phyloP scores from a whole-genome alignment of 1,140 invertebrate species.

The Pogonognathellus flavescens region DNA sequence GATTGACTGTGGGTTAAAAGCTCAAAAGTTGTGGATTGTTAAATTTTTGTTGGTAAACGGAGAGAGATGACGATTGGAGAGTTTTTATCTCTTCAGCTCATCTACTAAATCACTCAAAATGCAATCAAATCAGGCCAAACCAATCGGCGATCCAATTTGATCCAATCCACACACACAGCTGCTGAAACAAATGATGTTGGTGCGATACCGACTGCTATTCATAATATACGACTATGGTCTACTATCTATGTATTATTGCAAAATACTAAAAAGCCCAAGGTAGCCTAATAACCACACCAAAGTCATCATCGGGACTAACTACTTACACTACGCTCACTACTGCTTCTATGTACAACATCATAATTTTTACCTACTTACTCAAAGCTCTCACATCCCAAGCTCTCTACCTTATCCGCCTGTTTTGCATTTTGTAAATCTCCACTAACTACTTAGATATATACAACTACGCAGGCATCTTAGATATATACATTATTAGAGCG shows the following conservation, averaged over 20 bases:
- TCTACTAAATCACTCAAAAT: constrained; percentile 47
- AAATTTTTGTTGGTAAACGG: background rate
- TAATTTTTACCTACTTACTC: background rate
- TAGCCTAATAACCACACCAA: constrained; percentile 14
- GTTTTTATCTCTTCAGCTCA: constrained; percentile 31
- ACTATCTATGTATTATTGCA: constrained; percentile 29
- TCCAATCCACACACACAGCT: constrained; percentile 21
- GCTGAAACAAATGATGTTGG: constrained; percentile 39
- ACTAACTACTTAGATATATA: too few relatives aligned
- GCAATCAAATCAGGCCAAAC: constrained; percentile 49
- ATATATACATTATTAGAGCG: too few relatives aligned
- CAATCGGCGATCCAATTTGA: constrained; percentile 37
- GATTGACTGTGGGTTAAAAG: constrained; percentile 28
- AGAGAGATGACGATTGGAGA: constrained; percentile 39
- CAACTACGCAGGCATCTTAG: too few relatives aligned
- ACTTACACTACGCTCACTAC: background rate
- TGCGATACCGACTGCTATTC: constrained; percentile 29
- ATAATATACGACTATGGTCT: background rate
- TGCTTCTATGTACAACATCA: background rate
- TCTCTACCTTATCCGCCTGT: background rate
- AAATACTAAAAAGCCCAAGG: constrained; percentile 27
- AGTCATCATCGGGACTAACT: constrained; percentile 11
- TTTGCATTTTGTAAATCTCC: background rate
- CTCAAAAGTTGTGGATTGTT: constrained; percentile 22
- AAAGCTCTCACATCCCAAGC: background rate